Percentiles rank a stretch among this genome's conserved stretches.
Evolutionary conservation across 2,888 invertebrate genomes (phyloP).

Genomic region (Leptodirus hochenwartii): DNA sequence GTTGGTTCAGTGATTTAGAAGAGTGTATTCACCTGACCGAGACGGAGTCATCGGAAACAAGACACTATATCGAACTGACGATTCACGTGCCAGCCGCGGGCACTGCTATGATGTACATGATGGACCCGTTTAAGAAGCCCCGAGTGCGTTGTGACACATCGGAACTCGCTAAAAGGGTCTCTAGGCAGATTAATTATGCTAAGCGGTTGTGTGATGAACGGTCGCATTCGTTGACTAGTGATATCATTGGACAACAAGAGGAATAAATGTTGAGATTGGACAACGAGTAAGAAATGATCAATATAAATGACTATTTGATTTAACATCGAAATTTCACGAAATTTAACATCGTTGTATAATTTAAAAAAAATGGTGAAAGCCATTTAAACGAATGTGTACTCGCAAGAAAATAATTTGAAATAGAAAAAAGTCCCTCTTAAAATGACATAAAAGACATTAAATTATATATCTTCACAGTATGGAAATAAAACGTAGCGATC

Average conservation of each 20-base stretch:
- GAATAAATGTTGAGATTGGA: no score
- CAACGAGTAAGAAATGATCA: no score
- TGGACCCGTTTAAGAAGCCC: slow-evolving; percentile 44
- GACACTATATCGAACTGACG: slow-evolving; percentile 54
- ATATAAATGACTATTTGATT: no score
- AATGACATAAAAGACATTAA: no score
- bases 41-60: slow-evolving; percentile 25
- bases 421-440: no score
- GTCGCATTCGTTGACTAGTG: slow-evolving; percentile 41
- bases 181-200: slow-evolving; percentile 76
- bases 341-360: no score
- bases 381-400: no score
- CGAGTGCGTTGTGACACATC: slow-evolving; percentile 60
- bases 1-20: slow-evolving; percentile 36
- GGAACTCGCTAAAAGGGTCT: slow-evolving; percentile 48
- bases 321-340: no score
- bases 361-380: no score
- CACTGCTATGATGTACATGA: slow-evolving; percentile 28
- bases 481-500: no score
- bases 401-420: no score
- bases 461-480: no score
- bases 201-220: slow-evolving; percentile 70
- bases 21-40: slow-evolving; percentile 41
- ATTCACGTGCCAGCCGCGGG: slow-evolving; percentile 34
- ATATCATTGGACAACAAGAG: slow-evolving; percentile 16